These are phyloP conservation scores for Enteromius viviparus DNA, from an alignment of 2,797 vertebrate genomes.

Conservation along the genomic window DNA sequence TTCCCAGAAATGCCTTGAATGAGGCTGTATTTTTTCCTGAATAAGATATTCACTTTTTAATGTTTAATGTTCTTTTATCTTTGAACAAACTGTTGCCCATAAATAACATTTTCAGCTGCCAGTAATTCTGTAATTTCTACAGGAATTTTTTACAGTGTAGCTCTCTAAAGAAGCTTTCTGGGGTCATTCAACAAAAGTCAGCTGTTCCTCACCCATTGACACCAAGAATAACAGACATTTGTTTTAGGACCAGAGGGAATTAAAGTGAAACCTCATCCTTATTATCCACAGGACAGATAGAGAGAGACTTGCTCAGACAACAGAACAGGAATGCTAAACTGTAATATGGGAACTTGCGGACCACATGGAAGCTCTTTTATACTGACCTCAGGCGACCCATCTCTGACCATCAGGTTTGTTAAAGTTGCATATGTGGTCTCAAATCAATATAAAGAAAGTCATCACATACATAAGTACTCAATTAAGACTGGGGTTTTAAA, in stretches of 20 bases:
- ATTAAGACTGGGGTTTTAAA: not conserved
- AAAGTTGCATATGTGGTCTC: conserved; percentile 23
- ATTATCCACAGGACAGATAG: conserved; percentile 11
- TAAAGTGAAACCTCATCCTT: conserved; percentile 48
- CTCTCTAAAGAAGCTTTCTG: conserved; percentile 3
- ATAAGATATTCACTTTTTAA: no score
- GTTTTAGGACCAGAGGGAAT: conserved; percentile 61
- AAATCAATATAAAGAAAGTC: conserved; percentile 6
- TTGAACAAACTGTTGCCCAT: no score
- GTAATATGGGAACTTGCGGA: conserved; percentile 14
- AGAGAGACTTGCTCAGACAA: conserved; percentile 33
- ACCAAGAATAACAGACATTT: conserved; percentile 62
- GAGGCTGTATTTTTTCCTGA: no score
- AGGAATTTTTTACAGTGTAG: no score
- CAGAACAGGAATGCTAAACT: conserved; percentile 48
- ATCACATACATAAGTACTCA: not conserved
- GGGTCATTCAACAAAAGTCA: conserved; percentile 47
- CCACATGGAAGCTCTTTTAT: conserved; percentile 18
- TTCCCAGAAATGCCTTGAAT: no score
- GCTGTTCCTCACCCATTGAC: conserved; percentile 17
- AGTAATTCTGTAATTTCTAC: no score
- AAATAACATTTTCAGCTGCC: no score
- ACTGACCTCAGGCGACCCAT: not conserved
- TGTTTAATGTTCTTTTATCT: no score
- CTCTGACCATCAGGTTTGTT: conserved; percentile 8